Evolutionary conservation across 2,113 vertebrate species (phyloP).

Genomic region (Hippocampus zosterae): DNA sequence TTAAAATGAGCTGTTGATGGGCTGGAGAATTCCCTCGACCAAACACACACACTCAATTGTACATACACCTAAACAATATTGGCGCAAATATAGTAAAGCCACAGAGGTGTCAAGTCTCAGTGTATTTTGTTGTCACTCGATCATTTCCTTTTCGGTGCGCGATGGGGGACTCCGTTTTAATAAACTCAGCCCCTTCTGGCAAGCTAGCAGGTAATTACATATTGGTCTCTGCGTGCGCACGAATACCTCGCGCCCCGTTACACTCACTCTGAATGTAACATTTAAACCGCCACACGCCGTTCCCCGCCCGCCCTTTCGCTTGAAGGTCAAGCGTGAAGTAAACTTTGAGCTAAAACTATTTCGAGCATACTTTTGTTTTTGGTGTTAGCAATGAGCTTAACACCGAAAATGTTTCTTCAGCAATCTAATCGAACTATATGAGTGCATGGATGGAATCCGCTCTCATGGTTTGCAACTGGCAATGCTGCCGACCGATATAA

Average conservation of each 20-base stretch:
- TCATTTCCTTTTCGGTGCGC: not conserved
- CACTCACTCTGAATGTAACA: not conserved
- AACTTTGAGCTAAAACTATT: no score
- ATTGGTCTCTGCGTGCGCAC: not conserved
- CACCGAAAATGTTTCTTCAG: no score
- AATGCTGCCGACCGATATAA: no score
- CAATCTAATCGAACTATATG: no score
- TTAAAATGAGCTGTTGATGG: conserved; percentile 25
- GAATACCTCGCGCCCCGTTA: no score
- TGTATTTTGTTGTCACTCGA: not conserved
- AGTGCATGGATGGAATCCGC: no score
- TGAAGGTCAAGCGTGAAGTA: no score
- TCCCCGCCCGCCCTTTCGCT: no score
- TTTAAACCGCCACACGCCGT: not conserved
- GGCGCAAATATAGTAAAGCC: not conserved
- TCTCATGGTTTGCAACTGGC: no score
- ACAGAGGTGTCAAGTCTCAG: not conserved
- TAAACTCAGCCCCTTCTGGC: not conserved
- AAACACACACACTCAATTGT: not conserved
- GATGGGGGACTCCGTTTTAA: not conserved
- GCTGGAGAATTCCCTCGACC: conserved; percentile 13
- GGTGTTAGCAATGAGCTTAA: no score
- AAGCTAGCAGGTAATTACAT: not conserved
- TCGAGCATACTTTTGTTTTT: no score
- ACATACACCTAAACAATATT: conserved; percentile 4